Evolutionary conservation across 1,140 invertebrate species (phyloP).

Genomic region (Polyergus mexicanus): DNA sequence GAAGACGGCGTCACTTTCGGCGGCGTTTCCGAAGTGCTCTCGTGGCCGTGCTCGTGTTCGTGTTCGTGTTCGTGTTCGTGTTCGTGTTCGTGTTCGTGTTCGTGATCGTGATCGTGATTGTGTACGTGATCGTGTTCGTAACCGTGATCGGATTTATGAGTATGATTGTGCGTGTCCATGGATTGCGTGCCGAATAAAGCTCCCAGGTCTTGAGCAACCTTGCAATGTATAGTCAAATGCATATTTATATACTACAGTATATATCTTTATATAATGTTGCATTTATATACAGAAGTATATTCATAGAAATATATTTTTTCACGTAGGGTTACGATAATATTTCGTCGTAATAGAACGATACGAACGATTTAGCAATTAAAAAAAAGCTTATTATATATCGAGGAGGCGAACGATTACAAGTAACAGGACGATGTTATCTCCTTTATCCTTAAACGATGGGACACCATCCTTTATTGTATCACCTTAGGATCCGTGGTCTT

Average conservation of each 20-base stretch:
- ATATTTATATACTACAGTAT: no score
- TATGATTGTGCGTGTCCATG: conserved; percentile 71
- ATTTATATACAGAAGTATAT: background rate
- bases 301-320: background rate
- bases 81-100: conserved; percentile 76
- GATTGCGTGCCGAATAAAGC: conserved; percentile 79
- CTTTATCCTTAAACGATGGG: background rate
- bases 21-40: conserved; percentile 75
- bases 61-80: conserved; percentile 70
- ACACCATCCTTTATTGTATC: background rate
- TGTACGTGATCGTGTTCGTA: conserved; percentile 69
- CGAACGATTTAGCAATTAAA: no score
- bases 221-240: background rate
- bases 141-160: conserved; percentile 77
- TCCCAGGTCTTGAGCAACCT: conserved; percentile 83
- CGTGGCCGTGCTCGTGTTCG: conserved; percentile 75
- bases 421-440: no score
- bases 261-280: background rate
- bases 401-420: no score
- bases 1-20: conserved; percentile 66
- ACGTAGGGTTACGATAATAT: no score
- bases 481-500: conserved; percentile 83
- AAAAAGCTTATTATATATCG: no score
- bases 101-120: conserved; percentile 76
- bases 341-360: no score